Conservation (phyloP, 30 jellyfish, hydroid and myxozoan genomes). For the Aurelia sp. region DNA sequence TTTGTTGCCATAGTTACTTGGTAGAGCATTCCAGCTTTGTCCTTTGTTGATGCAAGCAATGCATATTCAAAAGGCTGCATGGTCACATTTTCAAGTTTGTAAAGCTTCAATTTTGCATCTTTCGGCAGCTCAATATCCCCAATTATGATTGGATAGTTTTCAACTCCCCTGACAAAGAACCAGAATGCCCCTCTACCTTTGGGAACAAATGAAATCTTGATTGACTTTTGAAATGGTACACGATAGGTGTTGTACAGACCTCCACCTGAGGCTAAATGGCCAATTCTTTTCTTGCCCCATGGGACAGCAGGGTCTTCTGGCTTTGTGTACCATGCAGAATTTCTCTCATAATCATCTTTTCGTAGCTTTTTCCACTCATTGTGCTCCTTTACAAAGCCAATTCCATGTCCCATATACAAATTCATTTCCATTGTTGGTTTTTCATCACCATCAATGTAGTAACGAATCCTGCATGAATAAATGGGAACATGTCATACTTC, state of each 20-base stretch:
- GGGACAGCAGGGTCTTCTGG: slow-evolving; percentile 26
- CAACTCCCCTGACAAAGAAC: slow-evolving; percentile 71
- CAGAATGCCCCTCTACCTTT: slow-evolving; percentile 24
- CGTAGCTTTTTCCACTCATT: not conserved
- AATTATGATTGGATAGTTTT: slow-evolving; percentile 10
- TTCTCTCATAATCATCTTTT: too few relatives aligned
- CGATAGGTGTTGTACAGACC: slow-evolving; percentile 68
- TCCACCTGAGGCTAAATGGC: slow-evolving; percentile 69
- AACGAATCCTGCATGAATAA: slow-evolving; percentile 1
- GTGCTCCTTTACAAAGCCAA: slow-evolving; percentile 37
- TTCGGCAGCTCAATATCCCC: too few relatives aligned
- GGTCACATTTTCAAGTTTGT: slow-evolving; percentile 13
- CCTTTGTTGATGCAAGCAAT: slow-evolving; percentile 37
- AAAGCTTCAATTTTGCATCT: slow-evolving; percentile 5
- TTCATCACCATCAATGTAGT: slow-evolving; percentile 61
- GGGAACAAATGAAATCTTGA: slow-evolving; percentile 29
- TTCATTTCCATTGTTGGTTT: slow-evolving; percentile 52
- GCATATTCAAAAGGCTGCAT: slow-evolving; percentile 29
- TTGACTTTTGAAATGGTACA: slow-evolving; percentile 54
- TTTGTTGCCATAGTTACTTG: slow-evolving; percentile 58
- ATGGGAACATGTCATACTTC: too few relatives aligned
- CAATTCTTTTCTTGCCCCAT: slow-evolving; percentile 74
- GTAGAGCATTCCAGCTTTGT: slow-evolving; percentile 54
- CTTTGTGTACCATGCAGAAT: not conserved
- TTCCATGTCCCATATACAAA: slow-evolving; percentile 64